These are phyloP conservation scores for Bungarus multicinctus DNA, from an alignment of 2,113 vertebrate species.

Conservation along the genomic window DNA sequence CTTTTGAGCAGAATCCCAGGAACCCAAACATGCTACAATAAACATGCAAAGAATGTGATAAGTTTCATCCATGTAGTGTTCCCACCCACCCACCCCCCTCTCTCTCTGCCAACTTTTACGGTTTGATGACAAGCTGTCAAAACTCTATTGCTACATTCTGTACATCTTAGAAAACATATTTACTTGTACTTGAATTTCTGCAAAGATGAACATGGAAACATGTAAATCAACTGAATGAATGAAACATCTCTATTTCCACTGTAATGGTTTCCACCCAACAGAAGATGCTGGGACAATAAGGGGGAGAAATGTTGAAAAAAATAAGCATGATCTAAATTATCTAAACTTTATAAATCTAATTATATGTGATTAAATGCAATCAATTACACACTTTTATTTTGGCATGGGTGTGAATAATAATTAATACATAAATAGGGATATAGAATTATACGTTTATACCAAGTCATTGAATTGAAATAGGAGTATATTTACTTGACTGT, in stretches of 20 bases:
- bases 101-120: constrained; percentile 38
- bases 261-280: neutral
- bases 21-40: constrained; percentile 55
- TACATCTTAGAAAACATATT: neutral
- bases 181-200: constrained; percentile 21
- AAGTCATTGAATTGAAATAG: neutral
- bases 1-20: constrained; percentile 51
- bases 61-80: constrained; percentile 30
- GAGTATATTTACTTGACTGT: neutral
- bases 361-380: neutral
- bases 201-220: neutral
- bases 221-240: neutral
- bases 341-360: neutral
- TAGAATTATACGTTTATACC: neutral
- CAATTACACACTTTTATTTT: neutral
- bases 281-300: neutral
- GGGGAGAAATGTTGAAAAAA: neutral
- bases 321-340: neutral
- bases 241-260: neutral
- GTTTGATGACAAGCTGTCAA: constrained; percentile 39
- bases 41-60: constrained; percentile 63
- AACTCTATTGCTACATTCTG: neutral
- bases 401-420: neutral
- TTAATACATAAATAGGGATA: neutral
- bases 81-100: neutral